Conservation (phyloP, 1,140 invertebrate species). For the Bicyclus anynana region DNA sequence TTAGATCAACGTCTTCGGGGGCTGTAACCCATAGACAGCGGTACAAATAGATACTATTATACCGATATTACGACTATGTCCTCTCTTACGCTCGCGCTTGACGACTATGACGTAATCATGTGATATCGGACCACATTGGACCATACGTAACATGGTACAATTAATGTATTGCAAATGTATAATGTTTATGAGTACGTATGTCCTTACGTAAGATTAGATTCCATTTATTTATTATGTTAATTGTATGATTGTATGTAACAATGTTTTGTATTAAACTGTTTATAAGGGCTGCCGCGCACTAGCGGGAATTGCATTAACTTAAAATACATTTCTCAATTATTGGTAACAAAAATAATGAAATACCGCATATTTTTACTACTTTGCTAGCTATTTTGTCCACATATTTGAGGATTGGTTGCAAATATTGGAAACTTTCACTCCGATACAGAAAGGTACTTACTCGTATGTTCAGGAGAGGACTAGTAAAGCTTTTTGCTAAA, state of each 20-base stretch:
- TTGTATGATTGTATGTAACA: neutral
- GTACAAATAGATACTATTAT: no score
- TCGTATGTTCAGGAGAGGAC: no score
- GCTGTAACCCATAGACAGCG: no score
- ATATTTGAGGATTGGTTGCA: no score
- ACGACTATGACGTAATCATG: slow-evolving; percentile 9
- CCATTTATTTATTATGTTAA: neutral
- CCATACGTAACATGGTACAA: slow-evolving; percentile 14
- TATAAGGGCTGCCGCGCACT: neutral
- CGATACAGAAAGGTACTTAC: no score
- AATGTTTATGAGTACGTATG: neutral
- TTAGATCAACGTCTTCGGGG: no score
- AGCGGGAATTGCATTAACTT: neutral
- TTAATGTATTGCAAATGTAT: slow-evolving; percentile 6
- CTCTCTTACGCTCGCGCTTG: neutral
- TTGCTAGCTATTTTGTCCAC: no score
- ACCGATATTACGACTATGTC: neutral
- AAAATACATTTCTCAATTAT: no score
- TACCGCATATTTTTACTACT: no score
- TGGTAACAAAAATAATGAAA: no score
- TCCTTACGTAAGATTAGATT: neutral
- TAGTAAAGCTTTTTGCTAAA: no score
- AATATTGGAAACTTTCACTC: no score
- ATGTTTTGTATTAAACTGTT: neutral
- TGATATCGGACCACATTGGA: slow-evolving; percentile 20